Conservation (phyloP, 2,797 vertebrate species). For the Mycteria americana region DNA sequence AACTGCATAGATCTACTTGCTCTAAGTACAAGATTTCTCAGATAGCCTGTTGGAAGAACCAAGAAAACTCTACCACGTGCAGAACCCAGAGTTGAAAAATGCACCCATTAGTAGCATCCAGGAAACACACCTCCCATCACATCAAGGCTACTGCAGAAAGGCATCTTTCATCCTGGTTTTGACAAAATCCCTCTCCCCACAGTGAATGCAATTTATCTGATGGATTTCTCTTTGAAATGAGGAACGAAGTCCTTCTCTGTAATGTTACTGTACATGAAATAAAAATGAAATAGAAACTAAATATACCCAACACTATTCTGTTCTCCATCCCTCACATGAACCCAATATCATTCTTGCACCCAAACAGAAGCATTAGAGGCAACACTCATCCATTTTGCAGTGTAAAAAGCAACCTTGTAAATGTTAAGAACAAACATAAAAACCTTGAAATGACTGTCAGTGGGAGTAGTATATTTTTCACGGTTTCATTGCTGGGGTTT, state of each 20-base stretch:
- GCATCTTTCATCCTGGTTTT: conserved; percentile 12
- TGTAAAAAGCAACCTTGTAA: neutral
- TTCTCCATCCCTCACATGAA: neutral
- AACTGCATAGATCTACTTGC: neutral
- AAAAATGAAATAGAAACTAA: conserved; percentile 30
- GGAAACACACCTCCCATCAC: neutral
- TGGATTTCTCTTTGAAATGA: conserved; percentile 26
- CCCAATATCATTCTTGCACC: neutral
- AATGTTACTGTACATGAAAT: conserved; percentile 14
- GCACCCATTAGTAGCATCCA: neutral
- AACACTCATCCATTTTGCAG: neutral
- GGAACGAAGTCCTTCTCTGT: conserved; percentile 6
- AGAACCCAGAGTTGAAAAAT: neutral
- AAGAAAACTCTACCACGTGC: neutral
- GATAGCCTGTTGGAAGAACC: neutral
- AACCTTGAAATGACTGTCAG: neutral
- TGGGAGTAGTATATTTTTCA: neutral
- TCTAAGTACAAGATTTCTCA: neutral
- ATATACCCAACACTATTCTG: neutral
- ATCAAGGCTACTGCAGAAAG: neutral
- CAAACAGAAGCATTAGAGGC: conserved; percentile 18
- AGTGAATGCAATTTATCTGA: neutral
- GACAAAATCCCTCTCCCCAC: neutral
- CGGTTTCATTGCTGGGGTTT: neutral
- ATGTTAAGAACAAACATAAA: neutral